phyloP scores from a whole-genome alignment of 2,888 invertebrate species.

The Ichneumoninae sp. region DNA sequence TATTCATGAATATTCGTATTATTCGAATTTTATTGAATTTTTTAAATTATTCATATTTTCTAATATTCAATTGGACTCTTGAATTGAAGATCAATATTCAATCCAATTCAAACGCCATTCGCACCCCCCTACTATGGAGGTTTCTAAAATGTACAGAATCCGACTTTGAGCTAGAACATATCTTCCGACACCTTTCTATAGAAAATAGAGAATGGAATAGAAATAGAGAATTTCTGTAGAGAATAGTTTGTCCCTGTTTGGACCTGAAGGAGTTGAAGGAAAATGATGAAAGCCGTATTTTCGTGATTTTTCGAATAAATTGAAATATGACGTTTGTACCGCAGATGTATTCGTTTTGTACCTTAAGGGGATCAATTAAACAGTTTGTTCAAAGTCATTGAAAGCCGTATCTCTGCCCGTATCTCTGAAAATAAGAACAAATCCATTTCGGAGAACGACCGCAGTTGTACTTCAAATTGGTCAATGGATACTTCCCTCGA shows the following conservation, averaged over 20 bases:
- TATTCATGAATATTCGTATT: too few relatives aligned
- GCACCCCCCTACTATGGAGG: background rate
- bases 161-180: background rate
- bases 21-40: too few relatives aligned
- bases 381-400: too few relatives aligned
- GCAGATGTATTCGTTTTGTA: background rate
- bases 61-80: too few relatives aligned
- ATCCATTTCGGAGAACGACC: background rate
- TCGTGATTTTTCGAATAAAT: background rate
- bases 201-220: background rate
- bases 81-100: too few relatives aligned
- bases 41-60: too few relatives aligned
- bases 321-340: background rate
- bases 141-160: background rate
- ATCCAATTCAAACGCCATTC: too few relatives aligned
- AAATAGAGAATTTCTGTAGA: background rate
- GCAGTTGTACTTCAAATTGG: constrained; percentile 8
- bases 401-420: too few relatives aligned
- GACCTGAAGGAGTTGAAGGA: background rate
- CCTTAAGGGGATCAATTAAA: too few relatives aligned
- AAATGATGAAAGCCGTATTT: background rate
- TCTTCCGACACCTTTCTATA: background rate
- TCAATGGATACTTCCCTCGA: constrained; percentile 11
- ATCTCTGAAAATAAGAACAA: background rate
- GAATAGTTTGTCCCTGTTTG: background rate